A percentile compares a stretch with the other conserved stretches of the same genome.
Evolutionary conservation across 2,113 vertebrate species (phyloP).

Genomic region (Macaca fascicularis): DNA sequence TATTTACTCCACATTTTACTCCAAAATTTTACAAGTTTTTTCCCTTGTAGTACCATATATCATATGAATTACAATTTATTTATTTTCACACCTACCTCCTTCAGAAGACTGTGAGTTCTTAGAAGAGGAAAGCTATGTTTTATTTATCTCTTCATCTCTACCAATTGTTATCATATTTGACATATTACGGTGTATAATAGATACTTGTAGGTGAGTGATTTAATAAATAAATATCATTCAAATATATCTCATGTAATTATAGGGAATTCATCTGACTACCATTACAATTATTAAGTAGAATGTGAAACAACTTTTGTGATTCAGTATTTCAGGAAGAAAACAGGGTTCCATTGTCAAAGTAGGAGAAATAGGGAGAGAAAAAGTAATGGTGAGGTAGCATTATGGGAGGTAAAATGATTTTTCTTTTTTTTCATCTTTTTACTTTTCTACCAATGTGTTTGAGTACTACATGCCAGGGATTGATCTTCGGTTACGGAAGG

Average conservation of each 20-base stretch:
- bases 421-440: not conserved
- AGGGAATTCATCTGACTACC: not conserved
- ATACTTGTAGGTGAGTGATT: not conserved
- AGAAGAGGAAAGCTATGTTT: not conserved
- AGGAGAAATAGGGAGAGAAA: not conserved
- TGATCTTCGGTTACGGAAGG: not conserved
- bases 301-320: not conserved
- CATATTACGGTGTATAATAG: slow-evolving; percentile 19
- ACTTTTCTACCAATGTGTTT: not conserved
- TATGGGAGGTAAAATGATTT: not conserved
- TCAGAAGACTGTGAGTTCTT: not conserved
- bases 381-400: not conserved
- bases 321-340: not conserved
- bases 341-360: not conserved
- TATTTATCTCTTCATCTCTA: slow-evolving; percentile 12
- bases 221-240: slow-evolving; percentile 24
- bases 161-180: slow-evolving; percentile 2
- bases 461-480: not conserved
- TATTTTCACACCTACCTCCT: not conserved
- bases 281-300: slow-evolving; percentile 36
- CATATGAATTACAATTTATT: not conserved
- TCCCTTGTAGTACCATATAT: not conserved
- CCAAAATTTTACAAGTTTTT: not conserved
- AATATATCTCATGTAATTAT: not conserved
- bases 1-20: no score